phyloP scores from a whole-genome alignment of 92 coral and sea anemone genomes.

The Palythoa grandis region DNA sequence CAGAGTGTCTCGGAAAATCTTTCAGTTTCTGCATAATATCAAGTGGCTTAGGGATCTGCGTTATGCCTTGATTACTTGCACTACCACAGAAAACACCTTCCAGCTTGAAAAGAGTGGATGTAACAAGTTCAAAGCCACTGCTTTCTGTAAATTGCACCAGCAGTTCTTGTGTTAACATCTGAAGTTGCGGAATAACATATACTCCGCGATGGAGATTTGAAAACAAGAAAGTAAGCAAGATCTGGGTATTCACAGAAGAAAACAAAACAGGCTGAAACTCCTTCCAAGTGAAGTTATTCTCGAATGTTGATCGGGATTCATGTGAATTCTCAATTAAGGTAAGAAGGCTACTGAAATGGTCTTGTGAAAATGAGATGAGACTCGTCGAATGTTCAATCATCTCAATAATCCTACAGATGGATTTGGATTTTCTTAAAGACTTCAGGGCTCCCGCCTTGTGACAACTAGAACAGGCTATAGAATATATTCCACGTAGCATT shows the following conservation, averaged over 20 bases:
- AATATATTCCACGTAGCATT: constrained; percentile 57
- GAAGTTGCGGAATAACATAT: constrained; percentile 65
- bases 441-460: constrained; percentile 73
- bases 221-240: constrained; percentile 61
- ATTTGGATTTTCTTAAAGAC: constrained; percentile 63
- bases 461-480: constrained; percentile 61
- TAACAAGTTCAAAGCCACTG: constrained; percentile 66
- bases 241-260: constrained; percentile 57
- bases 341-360: constrained; percentile 42
- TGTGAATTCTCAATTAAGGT: constrained; percentile 21
- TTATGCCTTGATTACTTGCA: background rate
- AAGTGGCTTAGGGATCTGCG: background rate
- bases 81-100: constrained; percentile 53
- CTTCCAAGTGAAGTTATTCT: constrained; percentile 51
- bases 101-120: constrained; percentile 56
- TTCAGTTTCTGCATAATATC: constrained; percentile 30
- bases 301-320: background rate
- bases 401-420: constrained; percentile 58
- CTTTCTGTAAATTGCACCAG: constrained; percentile 72
- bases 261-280: constrained; percentile 62
- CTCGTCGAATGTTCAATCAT: constrained; percentile 43
- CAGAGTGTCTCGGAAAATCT: constrained; percentile 46
- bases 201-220: constrained; percentile 74
- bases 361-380: constrained; percentile 37
- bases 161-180: constrained; percentile 72